Evolutionary conservation across 2,888 invertebrate species (phyloP).

Genomic region (Eupithecia insigniata): DNA sequence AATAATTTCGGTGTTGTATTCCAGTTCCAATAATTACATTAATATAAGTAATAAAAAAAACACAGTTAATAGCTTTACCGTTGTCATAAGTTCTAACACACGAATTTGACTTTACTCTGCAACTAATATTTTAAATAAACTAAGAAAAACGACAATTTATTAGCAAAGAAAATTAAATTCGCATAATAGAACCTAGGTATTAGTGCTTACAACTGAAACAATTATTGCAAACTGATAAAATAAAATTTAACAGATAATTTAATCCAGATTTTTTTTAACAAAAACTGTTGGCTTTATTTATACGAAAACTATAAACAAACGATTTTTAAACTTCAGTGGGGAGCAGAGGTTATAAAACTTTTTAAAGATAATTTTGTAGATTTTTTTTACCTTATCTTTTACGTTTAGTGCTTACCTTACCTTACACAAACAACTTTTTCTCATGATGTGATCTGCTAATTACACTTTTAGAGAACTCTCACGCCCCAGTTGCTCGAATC

Average conservation of each 20-base stretch:
- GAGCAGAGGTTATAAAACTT: not conserved
- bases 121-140: not conserved
- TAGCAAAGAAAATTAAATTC: too few relatives aligned
- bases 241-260: not conserved
- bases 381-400: not conserved
- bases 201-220: too few relatives aligned
- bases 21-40: not conserved
- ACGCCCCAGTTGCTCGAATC: conserved; percentile 64
- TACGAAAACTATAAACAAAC: not conserved
- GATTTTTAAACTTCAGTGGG: not conserved
- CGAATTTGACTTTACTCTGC: not conserved
- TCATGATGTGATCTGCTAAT: conserved; percentile 48
- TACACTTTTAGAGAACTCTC: conserved; percentile 54
- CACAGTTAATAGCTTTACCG: not conserved
- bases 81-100: not conserved
- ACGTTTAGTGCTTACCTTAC: not conserved
- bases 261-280: not conserved
- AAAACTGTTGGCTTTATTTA: too few relatives aligned
- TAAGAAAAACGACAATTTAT: too few relatives aligned
- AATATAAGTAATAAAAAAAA: not conserved
- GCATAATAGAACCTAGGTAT: too few relatives aligned
- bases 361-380: not conserved
- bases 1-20: not conserved
- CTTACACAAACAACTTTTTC: conserved; percentile 22
- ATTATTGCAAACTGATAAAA: too few relatives aligned